Evolutionary conservation across 92 coral and sea anemone species (phyloP).

Genomic region (Epizoanthus fatuus): DNA sequence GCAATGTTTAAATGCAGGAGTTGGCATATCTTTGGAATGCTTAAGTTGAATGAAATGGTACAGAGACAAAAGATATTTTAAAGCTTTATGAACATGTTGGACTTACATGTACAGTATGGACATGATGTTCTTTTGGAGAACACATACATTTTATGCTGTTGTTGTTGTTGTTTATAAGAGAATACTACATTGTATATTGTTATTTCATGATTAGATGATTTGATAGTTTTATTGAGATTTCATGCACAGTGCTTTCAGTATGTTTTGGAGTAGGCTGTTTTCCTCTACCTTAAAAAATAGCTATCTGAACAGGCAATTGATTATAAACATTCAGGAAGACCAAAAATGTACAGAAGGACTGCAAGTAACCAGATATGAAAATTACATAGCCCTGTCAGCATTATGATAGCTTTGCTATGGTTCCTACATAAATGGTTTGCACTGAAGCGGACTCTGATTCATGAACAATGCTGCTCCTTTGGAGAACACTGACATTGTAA

Average conservation of each 20-base stretch:
- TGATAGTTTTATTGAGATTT: conserved; percentile 3
- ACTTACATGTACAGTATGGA: not conserved
- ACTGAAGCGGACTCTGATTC: not conserved
- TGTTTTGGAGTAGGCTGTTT: conserved; percentile 1
- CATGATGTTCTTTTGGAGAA: conserved; percentile 1
- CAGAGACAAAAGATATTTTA: not conserved
- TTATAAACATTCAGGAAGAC: conserved; percentile 13
- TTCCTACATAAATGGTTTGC: too few species aligned
- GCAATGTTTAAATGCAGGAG: conserved; percentile 25
- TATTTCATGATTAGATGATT: conserved; percentile 7
- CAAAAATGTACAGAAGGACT: conserved; percentile 4
- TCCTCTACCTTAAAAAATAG: conserved; percentile 4
- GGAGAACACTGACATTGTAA: not conserved
- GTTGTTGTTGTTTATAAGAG: conserved; percentile 13
- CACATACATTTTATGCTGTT: conserved; percentile 21
- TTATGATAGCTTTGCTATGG: conserved; percentile 5
- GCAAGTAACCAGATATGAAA: conserved; percentile 7
- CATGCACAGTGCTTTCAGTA: not conserved
- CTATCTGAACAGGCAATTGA: conserved; percentile 10
- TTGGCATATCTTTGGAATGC: not conserved
- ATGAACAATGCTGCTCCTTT: conserved; percentile 2
- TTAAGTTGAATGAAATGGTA: conserved; percentile 14
- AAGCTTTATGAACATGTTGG: not conserved
- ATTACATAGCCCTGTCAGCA: conserved; percentile 7
- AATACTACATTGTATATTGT: conserved; percentile 9